A percentile compares a stretch with the other conserved stretches of the same genome.
Conservation (phyloP, 2,113 vertebrate species). For the Vicugna pacos region DNA sequence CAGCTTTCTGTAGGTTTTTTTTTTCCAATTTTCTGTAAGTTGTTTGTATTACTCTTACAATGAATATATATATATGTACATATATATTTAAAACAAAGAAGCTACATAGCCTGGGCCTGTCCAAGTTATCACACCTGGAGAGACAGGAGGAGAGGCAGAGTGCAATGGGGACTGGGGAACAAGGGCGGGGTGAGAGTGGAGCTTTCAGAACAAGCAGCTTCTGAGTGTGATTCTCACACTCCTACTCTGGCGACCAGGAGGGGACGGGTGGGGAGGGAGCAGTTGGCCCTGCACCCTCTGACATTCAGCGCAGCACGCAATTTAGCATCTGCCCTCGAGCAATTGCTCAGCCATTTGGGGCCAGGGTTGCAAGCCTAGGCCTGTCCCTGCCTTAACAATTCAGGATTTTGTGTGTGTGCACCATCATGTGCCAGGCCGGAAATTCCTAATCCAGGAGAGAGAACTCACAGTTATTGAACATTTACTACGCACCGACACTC, state of each 20-base stretch:
- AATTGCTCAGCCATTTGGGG: not conserved
- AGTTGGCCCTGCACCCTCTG: not conserved
- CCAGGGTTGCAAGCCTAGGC: not conserved
- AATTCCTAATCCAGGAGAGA: not conserved
- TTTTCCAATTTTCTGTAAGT: not conserved
- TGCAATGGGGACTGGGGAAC: not conserved
- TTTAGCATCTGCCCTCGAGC: not conserved
- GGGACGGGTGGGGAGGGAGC: not conserved
- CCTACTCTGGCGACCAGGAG: not conserved
- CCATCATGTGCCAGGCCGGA: not conserved
- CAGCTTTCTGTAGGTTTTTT: not conserved
- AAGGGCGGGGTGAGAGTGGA: not conserved
- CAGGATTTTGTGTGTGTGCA: not conserved
- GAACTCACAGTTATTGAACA: not conserved
- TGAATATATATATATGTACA: not conserved
- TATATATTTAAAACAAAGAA: not conserved
- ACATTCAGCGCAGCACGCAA: not conserved
- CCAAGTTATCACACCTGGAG: not conserved
- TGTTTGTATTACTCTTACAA: not conserved
- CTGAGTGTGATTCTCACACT: not conserved
- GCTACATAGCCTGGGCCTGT: not conserved
- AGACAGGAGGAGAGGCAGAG: not conserved
- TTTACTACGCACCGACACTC: rapidly evolving
- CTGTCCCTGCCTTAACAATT: not conserved
- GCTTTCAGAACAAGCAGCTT: not conserved